Evolutionary conservation across 2,797 vertebrate species (phyloP), one percentile per base, ranked within the genome.

Genomic region (Sitta carolinensis): DNA sequence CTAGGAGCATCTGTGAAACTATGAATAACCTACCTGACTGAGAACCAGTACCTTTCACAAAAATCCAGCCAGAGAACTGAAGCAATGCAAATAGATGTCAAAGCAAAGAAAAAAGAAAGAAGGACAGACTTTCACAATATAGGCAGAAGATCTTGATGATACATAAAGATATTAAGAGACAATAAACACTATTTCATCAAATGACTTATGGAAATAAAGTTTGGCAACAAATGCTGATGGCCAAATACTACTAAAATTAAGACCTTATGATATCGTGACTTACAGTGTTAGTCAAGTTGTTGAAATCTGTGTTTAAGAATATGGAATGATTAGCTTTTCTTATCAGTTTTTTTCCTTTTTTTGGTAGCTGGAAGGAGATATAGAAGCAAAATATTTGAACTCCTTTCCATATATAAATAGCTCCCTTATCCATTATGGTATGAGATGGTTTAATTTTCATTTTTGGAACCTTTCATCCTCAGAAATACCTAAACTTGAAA

Each of bases 21-120:
- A 51, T 66, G 77, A 80, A 89, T 34, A 89, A 94, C 79, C 72
- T 55, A 93, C 74, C 87, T 89, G 51, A 69, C 83, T 89, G 47
- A 64, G 88, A 95, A 96, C 38, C 32, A 26, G 52, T 51, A 79
- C 62, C 84, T 95, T 93, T 88, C 55, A 94, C 54, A 93, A 50
- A 94, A 45, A 91, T 57, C 78, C 83, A 96, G 87, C 57, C 73
- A 94, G 51, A 95, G 89, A 95, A 91, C 45, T 88, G 85, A 93
- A 67, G 72, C 63, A 90, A 89, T 86, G 68, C 80, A 75, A 94
- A 91, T 13, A 95, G 69, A 50, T 83, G 66, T 43, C 87, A 92
- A 92, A 63, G 23, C 42, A 70, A 93, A 75, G 36, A 91, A 18
- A 32, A 67, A 68, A 78, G 64, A 94, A 89, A 85, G 77, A 40